Evolutionary conservation across 92 coral and sea anemone genomes (phyloP), one percentile per base, ranked within the genome.

Genomic region (Porites rus): DNA sequence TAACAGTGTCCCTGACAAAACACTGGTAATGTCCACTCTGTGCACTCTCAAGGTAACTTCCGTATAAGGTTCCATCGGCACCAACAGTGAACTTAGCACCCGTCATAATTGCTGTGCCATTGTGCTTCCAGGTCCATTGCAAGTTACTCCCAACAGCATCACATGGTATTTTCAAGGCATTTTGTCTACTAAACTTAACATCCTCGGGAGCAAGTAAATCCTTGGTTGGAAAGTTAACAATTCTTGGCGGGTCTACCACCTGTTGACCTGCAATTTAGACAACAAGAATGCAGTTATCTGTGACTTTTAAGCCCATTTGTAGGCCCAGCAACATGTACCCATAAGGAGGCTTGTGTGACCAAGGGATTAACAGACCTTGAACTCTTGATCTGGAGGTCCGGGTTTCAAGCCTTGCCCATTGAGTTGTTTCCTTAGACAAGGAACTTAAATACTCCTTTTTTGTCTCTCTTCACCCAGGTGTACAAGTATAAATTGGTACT

Each of bases 11-110:
- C 31, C 50, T 78, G 4, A 72, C 92, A 72, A 77, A 84, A 31
- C 92, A 89, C 19, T 89, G 89, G n/a, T 89, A 89, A 20, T 76
- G 14, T 13, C 92, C 92, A 51, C 87, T 71, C 22, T 76, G 24
- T 18, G 53, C 19, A 1, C 31, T 43, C 10, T 3, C 4, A 16
- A 89, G 20, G 12, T 6, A 0, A 1, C 7, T 69, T 4, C 75
- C 74, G 9, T 28, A 20, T 56, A 89, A 69, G 61, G 89, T 89
- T 5, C 88, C 86, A 56, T 56, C 22, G 7, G 72, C 74, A 2
- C 12, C 3, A 6, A 76, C 24, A 0, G 79, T 69, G 59, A 56
- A 84, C 43, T 51, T 71, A 31, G 51, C 52, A 0, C 58, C 60
- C 9, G 58, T 10, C 20, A 67, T 52, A 10, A 89, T 83, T 3